Base-by-base conservation (phyloP, 2,113 vertebrate genomes). In the Anoplopoma fimbria region DNA sequence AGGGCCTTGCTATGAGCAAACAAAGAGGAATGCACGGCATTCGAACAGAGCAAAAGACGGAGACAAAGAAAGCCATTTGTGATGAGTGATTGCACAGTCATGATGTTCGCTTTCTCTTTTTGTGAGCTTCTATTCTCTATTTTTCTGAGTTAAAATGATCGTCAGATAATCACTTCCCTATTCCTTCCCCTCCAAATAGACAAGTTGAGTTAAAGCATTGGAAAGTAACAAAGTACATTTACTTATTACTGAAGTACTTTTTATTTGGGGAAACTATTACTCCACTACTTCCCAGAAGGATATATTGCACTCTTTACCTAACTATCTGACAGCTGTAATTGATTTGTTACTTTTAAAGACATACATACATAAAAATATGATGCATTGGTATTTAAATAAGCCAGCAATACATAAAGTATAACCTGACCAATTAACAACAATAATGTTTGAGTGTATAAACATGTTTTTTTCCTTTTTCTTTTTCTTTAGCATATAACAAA, bases 11-110 rank as follows among this genome's bases (percentile, higher is more conserved):
- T 91, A 94, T 96, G 95, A 96, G 94, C 95, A 96, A 97, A 96
- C 93, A 72, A 93, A 93, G 88, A 95, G 96, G 97, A 98, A 99
- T 98, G 96, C 93, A 88, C 81, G 95, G 95, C 88, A 96, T 97
- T 95, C 93, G 88, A 84, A 87, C 83, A 4, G 90, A 94, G 79
- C 31, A 69, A 75, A 86, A 82, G 60, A 60, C 12, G 0, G 92
- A 92, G 87, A 85, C 79, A 89, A 79, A 83, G 85, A 89, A 81
- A 79, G 60, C 34, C 71, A 14, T 69, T 81, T 60, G 71, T 76
- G 78, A 77, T 90, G 91, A 92, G 75, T 79, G 91, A 92, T 58
- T 85, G 77, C 83, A 84, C 89, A 80, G 87, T 91, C 84, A 83
- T 64, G 70, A 77, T 85, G 69, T 89, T 82, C 25, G 45, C 75